Base-by-base conservation (phyloP, 1,140 invertebrate genomes). In the Lysiphlebus fabarum region DNA sequence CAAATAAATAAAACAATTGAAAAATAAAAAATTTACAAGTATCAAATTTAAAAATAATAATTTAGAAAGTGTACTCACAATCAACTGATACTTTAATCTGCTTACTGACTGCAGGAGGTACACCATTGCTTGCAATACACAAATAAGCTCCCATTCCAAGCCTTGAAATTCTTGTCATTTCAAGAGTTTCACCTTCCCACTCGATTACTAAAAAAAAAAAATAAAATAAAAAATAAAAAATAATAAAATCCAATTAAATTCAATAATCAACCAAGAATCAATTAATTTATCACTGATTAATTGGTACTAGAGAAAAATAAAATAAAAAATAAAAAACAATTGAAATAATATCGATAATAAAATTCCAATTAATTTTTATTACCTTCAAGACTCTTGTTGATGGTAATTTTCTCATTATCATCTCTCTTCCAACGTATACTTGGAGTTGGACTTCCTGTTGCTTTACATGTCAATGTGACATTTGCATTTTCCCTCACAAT, bases 11-110 rank as follows among this genome's bases (percentile, higher is more conserved):
- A 2, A 26, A 26, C 4, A 26, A 26, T 26, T 2, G 17, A 26
- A 26, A 26, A 26, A 26, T 2, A 2, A 26, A 26, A 26, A 26
- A 26, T 26, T 26, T 0, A 26, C 17, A 26, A 26, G 17, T 51
- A 38, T 37, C 7, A 43, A 47, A 5, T 11, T 45, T 45, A n/a
- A 33, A 8, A 38, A 54, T n/a, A 53, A 7, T 11, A 5, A 10
- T 37, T n/a, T 51, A 43, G 12, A 11, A 40, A 12, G 10, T 60
- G 14, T 81, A 93, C 92, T 93, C 81, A 95, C 92, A 96, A 75
- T 95, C 91, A 43, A 96, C 92, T 79, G 91, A 93, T 70, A 96
- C 89, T 85, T 93, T 92, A 68, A 96, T 93, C 72, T 91, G 84
- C 77, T 95, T 94, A 75, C 90, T 93, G 61, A 95, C 92, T 45